Evolutionary conservation across 2,888 invertebrate species (phyloP).

Genomic region (Sarcophaga carnaria): DNA sequence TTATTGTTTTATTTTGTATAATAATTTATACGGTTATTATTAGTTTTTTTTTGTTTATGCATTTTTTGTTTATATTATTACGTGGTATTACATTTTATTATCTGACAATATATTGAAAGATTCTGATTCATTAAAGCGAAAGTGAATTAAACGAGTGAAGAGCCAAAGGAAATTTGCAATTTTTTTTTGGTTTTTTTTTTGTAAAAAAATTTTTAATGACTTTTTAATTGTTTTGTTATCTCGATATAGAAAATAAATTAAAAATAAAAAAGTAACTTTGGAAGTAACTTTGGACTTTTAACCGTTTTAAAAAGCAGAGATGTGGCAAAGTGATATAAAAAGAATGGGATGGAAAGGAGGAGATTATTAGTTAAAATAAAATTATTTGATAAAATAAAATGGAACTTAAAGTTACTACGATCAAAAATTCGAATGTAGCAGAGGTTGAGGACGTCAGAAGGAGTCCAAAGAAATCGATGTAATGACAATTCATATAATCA

Average conservation of each 20-base stretch:
- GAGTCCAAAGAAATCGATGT: too few species aligned
- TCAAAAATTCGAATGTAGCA: too few species aligned
- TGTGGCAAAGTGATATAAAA: neutral
- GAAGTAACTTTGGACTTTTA: neutral
- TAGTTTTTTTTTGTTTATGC: neutral
- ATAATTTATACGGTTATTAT: neutral
- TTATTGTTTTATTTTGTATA: neutral
- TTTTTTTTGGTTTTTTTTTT: neutral
- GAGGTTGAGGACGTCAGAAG: too few species aligned
- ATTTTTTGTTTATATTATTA: neutral
- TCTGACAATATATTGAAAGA: neutral
- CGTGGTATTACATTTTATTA: conserved; percentile 5
- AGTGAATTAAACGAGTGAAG: neutral
- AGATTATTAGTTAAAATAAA: neutral
- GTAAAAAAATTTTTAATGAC: neutral
- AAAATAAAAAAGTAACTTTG: neutral
- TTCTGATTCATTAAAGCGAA: neutral
- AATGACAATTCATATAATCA: too few species aligned
- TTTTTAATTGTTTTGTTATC: neutral
- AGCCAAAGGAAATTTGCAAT: neutral
- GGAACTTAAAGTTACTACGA: too few species aligned
- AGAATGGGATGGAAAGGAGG: neutral
- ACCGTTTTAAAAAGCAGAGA: neutral
- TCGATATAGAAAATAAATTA: neutral
- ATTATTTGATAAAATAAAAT: too few species aligned